These are phyloP conservation scores for Leucophora obtusa DNA, from an alignment of 2,888 invertebrate genomes.

Conservation along the genomic window DNA sequence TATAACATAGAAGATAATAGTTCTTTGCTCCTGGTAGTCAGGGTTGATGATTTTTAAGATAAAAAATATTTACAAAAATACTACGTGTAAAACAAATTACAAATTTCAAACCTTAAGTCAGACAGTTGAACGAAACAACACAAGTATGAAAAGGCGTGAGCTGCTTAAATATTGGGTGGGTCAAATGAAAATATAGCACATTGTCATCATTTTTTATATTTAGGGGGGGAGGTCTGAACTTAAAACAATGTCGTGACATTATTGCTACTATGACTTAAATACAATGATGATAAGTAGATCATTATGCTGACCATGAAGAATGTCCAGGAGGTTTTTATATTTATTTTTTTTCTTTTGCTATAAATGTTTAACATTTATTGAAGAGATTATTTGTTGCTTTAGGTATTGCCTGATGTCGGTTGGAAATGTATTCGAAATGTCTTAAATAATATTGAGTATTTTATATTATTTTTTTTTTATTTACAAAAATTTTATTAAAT, in stretches of 20 bases:
- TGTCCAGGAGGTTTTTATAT: neutral
- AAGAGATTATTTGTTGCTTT: constrained; percentile 9
- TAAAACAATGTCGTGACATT: constrained; percentile 12
- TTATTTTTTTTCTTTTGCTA: neutral
- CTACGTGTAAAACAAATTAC: neutral
- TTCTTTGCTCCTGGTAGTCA: constrained; percentile 13
- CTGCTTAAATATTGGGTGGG: constrained; percentile 54
- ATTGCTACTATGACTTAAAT: neutral
- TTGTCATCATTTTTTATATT: constrained; percentile 44
- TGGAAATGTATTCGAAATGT: neutral
- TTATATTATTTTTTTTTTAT: too few species aligned
- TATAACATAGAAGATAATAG: neutral
- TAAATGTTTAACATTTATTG: constrained; percentile 8
- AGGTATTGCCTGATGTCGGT: neutral
- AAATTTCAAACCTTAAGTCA: constrained; percentile 36
- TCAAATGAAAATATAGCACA: constrained; percentile 16
- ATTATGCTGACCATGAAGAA: constrained; percentile 36
- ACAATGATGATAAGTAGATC: neutral
- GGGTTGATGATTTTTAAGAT: constrained; percentile 31
- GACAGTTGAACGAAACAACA: constrained; percentile 38
- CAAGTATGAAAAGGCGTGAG: constrained; percentile 42
- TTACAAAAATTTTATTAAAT: too few species aligned
- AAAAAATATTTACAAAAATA: constrained; percentile 3
- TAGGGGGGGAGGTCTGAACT: neutral
- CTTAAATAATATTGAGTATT: neutral